These are phyloP conservation scores for Macrobrachium rosenbergii DNA, from an alignment of 1,140 invertebrate species.

Conservation along the genomic window DNA sequence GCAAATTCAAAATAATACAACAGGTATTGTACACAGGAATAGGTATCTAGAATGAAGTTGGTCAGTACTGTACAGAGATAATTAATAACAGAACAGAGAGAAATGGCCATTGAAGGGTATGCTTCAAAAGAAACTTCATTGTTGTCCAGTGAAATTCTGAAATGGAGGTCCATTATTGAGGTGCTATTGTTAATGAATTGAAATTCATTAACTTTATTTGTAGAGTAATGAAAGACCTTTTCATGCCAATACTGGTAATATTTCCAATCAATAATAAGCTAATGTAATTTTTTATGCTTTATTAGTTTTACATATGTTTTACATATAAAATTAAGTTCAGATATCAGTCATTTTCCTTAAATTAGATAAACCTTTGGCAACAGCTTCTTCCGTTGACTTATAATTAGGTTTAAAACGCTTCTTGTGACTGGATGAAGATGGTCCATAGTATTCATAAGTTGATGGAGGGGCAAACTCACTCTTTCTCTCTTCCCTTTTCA, in stretches of 20 bases:
- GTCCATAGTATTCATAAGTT: constrained; percentile 43
- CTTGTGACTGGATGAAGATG: neutral
- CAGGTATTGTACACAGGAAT: no score
- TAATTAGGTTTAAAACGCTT: neutral
- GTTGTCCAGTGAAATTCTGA: no score
- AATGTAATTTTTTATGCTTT: no score
- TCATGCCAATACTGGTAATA: neutral
- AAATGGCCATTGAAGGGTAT: no score
- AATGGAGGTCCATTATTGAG: no score
- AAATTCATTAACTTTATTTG: neutral
- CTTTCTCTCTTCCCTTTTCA: neutral
- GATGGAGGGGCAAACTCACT: constrained; percentile 39
- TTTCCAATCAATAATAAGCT: neutral
- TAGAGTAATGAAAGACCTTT: neutral
- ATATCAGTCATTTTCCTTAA: constrained; percentile 30
- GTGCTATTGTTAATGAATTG: no score
- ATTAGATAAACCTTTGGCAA: constrained; percentile 32
- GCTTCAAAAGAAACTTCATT: no score
- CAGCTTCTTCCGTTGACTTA: constrained; percentile 18
- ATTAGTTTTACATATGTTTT: neutral
- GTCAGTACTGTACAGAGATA: no score
- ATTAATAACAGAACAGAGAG: no score
- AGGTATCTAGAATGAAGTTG: no score
- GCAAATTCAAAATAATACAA: no score
- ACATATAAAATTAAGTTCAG: no score